Conservation (phyloP, 1,140 invertebrate genomes). For the Saccostrea glomerata region DNA sequence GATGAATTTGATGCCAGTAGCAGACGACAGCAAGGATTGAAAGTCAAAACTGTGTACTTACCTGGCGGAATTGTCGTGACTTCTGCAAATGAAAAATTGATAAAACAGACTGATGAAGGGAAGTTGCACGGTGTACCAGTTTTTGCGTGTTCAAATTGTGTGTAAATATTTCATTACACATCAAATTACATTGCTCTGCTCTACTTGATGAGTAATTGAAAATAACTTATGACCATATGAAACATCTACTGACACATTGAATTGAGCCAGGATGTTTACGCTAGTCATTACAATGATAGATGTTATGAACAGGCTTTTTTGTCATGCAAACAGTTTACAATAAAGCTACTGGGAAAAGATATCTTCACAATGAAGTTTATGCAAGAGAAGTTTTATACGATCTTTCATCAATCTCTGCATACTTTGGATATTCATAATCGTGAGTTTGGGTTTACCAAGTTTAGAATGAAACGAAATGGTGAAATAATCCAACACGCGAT, state of each 20-base stretch:
- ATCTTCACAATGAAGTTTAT: too few relatives aligned
- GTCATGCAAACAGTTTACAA: constrained; percentile 20
- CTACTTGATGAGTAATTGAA: constrained; percentile 38
- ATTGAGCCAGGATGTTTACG: constrained; percentile 16
- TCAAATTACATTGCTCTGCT: constrained; percentile 31
- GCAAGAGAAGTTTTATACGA: too few relatives aligned
- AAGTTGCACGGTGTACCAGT: not conserved
- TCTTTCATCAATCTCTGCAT: too few relatives aligned
- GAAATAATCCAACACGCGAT: too few relatives aligned
- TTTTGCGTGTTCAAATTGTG: constrained; percentile 8
- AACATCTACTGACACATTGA: constrained; percentile 15
- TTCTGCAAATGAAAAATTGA: constrained; percentile 27
- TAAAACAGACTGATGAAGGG: constrained; percentile 19
- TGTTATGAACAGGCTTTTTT: not conserved
- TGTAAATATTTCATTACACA: constrained; percentile 37
- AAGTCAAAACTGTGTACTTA: constrained; percentile 13
- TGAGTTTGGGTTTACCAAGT: too few relatives aligned
- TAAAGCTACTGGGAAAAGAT: not conserved
- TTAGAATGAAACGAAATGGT: too few relatives aligned
- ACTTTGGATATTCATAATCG: too few relatives aligned
- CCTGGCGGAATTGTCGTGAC: constrained; percentile 28
- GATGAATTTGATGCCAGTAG: constrained; percentile 25
- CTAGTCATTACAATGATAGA: not conserved
- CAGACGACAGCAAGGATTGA: constrained; percentile 13
- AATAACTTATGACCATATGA: constrained; percentile 28